Evolutionary conservation across 2,113 vertebrate genomes (phyloP).

Genomic region (Pica pica): DNA sequence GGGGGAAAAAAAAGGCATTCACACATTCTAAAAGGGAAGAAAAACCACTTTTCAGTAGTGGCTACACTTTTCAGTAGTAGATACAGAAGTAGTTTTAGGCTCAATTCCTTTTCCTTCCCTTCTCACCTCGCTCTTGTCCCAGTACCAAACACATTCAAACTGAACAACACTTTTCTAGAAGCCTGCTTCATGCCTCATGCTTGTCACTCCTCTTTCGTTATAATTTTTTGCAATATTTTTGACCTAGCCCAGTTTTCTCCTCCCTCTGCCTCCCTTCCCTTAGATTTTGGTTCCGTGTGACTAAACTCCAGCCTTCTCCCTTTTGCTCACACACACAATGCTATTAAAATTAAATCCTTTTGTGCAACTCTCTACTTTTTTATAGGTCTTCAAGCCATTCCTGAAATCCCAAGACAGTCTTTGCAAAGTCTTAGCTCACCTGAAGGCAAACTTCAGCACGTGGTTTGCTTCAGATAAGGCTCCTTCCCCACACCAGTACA

Average conservation of each 20-base stretch:
- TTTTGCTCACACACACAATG: background rate
- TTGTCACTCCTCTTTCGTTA: background rate
- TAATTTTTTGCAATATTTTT: background rate
- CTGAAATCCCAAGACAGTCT: background rate
- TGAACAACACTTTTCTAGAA: background rate
- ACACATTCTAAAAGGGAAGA: background rate
- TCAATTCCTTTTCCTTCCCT: background rate
- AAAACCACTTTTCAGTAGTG: background rate
- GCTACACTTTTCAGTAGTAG: background rate
- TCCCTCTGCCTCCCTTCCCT: background rate
- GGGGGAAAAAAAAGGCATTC: background rate
- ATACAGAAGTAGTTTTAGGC: background rate
- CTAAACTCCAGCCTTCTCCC: background rate
- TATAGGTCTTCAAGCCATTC: background rate
- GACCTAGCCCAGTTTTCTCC: background rate
- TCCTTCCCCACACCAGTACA: background rate
- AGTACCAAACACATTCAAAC: background rate
- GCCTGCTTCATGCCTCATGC: background rate
- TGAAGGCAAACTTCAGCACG: background rate
- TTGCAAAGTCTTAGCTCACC: background rate
- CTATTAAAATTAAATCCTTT: constrained; percentile 24
- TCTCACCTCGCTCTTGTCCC: background rate
- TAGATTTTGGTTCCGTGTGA: background rate
- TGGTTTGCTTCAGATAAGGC: background rate
- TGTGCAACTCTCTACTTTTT: background rate